Evolutionary conservation across 2,888 invertebrate species (phyloP).

Genomic region (Exocentrus adspersus): DNA sequence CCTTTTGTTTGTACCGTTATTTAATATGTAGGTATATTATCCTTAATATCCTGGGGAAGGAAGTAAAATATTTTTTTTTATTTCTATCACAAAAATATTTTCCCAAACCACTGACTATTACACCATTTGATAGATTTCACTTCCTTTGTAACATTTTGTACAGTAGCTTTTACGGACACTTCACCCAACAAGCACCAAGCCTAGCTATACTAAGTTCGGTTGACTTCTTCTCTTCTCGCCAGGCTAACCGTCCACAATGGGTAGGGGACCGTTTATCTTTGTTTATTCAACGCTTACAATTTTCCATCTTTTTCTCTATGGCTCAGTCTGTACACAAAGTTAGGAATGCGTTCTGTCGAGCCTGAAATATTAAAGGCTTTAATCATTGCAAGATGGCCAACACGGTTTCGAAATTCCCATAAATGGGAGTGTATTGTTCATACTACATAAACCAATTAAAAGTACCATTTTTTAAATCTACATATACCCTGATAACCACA

Average conservation of each 20-base stretch:
- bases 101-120: background rate
- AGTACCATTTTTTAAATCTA: too few relatives aligned
- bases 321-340: conserved; percentile 19
- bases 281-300: background rate
- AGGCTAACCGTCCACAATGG: conserved; percentile 23
- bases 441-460: too few relatives aligned
- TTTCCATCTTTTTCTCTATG: conserved; percentile 15
- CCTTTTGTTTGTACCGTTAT: conserved; percentile 13
- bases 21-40: conserved; percentile 6
- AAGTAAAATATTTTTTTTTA: conserved; percentile 4
- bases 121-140: conserved; percentile 18
- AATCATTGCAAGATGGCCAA: background rate
- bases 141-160: conserved; percentile 25
- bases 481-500: too few relatives aligned
- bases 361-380: background rate
- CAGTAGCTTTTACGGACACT: background rate
- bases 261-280: conserved; percentile 30
- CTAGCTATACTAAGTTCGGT: conserved; percentile 27
- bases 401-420: too few relatives aligned
- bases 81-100: background rate
- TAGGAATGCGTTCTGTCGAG: conserved; percentile 11
- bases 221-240: conserved; percentile 32
- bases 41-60: background rate
- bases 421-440: too few relatives aligned
- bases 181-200: conserved; percentile 13